Percentiles rank a stretch among this genome's conserved stretches.
These are phyloP conservation scores for Heliconius sara DNA, from an alignment of 2,888 invertebrate genomes.

Conservation along the genomic window DNA sequence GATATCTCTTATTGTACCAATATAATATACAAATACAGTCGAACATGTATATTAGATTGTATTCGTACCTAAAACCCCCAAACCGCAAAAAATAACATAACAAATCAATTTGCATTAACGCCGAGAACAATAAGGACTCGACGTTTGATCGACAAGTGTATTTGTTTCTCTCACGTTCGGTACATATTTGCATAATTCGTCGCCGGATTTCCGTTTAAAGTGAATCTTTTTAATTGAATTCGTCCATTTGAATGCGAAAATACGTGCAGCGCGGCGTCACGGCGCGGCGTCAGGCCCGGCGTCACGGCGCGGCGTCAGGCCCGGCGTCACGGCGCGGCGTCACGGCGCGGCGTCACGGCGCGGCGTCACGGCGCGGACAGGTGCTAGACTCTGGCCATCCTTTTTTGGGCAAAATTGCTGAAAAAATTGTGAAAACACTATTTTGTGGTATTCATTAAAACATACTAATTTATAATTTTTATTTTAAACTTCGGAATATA, in stretches of 20 bases:
- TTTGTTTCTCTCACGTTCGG: constrained; percentile 5
- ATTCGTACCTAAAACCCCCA: not conserved
- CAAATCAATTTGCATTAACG: not conserved
- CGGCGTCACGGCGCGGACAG: not conserved
- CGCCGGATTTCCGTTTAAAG: constrained; percentile 21
- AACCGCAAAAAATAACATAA: not conserved
- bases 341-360: not conserved
- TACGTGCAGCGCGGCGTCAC: not conserved
- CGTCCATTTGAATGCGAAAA: constrained; percentile 7
- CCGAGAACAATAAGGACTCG: constrained; percentile 18
- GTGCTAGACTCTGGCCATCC: not conserved
- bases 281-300: too few species aligned
- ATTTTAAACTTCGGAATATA: not conserved
- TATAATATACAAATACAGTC: too few species aligned
- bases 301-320: too few species aligned
- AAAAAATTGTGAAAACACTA: not conserved
- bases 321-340: not conserved
- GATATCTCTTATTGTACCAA: too few species aligned
- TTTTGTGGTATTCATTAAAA: constrained; percentile 20
- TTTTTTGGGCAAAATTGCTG: constrained; percentile 2
- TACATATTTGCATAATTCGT: constrained; percentile 40
- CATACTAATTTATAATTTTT: not conserved
- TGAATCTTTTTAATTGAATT: constrained; percentile 35
- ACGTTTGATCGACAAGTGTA: constrained; percentile 35
- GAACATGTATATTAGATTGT: too few species aligned